Conservation (phyloP, 1,140 invertebrate species). For the Venustaconcha ellipsiformis region DNA sequence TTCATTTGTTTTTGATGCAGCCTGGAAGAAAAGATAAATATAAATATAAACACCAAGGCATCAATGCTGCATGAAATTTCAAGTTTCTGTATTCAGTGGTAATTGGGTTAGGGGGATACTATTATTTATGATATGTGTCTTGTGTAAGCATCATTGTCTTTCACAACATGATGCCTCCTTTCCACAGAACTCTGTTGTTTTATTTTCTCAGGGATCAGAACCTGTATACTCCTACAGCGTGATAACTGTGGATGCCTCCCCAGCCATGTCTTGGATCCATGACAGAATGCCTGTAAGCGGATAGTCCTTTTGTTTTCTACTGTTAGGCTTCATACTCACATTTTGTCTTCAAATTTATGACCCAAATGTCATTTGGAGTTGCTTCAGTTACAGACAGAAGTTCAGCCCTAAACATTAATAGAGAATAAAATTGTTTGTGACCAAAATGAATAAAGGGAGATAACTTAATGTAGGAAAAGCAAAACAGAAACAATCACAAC, state of each 20-base stretch:
- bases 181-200: slow-evolving; percentile 11
- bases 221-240: slow-evolving; percentile 81
- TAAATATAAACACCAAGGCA: neutral
- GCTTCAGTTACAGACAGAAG: too few species aligned
- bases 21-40: neutral
- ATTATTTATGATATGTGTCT: neutral
- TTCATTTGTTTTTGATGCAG: too few species aligned
- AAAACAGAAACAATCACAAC: too few species aligned
- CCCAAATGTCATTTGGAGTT: too few species aligned
- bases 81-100: neutral
- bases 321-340: too few species aligned
- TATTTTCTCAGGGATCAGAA: slow-evolving; percentile 68
- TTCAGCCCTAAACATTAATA: too few species aligned
- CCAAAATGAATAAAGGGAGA: too few species aligned
- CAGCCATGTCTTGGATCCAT: slow-evolving; percentile 80
- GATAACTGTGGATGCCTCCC: slow-evolving; percentile 82
- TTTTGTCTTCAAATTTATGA: too few species aligned
- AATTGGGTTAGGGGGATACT: neutral
- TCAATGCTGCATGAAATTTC: neutral
- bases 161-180: neutral
- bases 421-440: too few species aligned
- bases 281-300: slow-evolving; percentile 78
- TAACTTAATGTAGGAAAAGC: too few species aligned
- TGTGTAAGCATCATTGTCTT: neutral
- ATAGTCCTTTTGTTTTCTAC: neutral